These are phyloP conservation scores for Rhagonycha lutea DNA, from an alignment of 2,888 invertebrate genomes.

Conservation along the genomic window DNA sequence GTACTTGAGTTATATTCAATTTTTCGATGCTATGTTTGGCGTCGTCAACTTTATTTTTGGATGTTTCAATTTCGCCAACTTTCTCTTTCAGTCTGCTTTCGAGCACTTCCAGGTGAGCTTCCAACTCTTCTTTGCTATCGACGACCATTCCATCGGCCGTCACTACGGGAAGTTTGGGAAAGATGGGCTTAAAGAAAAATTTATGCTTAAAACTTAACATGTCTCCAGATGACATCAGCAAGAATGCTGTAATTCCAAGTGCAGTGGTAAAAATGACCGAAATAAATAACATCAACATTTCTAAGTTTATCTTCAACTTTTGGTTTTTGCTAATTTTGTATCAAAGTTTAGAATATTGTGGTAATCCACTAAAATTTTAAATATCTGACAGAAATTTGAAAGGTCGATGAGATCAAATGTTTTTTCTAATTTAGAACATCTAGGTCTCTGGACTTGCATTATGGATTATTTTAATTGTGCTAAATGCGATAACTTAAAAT, in stretches of 20 bases:
- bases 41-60: conserved; percentile 38
- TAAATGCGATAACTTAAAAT: background rate
- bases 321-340: background rate
- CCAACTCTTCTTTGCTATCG: conserved; percentile 46
- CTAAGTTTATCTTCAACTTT: background rate
- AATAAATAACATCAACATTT: conserved; percentile 34
- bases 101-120: conserved; percentile 45
- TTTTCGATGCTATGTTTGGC: conserved; percentile 45
- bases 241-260: conserved; percentile 42
- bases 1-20: conserved; percentile 41
- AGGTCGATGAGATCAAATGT: background rate
- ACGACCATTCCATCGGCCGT: conserved; percentile 36
- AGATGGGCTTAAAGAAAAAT: conserved; percentile 12
- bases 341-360: background rate
- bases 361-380: conserved; percentile 1
- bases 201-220: conserved; percentile 39
- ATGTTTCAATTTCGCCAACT: conserved; percentile 40
- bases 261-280: conserved; percentile 41
- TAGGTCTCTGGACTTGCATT: background rate
- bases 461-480: background rate
- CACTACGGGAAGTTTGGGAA: conserved; percentile 35
- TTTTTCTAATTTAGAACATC: background rate
- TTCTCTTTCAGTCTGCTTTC: conserved; percentile 45
- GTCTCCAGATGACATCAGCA: conserved; percentile 41
- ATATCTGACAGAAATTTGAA: background rate